Evolutionary conservation across 2,888 invertebrate genomes (phyloP).

Genomic region (Agrilus cyanescens): DNA sequence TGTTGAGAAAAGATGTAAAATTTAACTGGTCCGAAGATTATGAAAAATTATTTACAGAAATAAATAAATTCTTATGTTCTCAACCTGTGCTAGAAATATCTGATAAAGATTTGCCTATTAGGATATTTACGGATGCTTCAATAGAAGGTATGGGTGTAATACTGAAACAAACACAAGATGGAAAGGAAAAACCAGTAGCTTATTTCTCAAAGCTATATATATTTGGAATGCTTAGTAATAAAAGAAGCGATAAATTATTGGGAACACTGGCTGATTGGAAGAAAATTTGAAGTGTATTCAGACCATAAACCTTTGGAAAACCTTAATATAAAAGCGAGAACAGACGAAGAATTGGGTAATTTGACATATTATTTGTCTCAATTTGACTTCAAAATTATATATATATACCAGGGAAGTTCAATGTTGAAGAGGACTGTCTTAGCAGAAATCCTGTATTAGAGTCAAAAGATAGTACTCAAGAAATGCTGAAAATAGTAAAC

Average conservation of each 20-base stretch:
- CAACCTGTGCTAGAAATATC: conserved; percentile 5
- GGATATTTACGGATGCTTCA: conserved; percentile 10
- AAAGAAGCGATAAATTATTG: conserved; percentile 17
- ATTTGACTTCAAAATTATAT: conserved; percentile 15
- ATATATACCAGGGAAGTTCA: conserved; percentile 12
- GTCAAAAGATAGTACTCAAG: conserved; percentile 7
- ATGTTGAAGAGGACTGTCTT: conserved; percentile 14
- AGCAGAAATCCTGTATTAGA: conserved; percentile 11
- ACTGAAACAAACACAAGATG: no score
- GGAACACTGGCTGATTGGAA: conserved; percentile 17
- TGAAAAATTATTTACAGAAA: conserved; percentile 1
- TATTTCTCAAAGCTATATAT: conserved; percentile 18
- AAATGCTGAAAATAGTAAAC: no score
- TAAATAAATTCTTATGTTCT: conserved; percentile 5
- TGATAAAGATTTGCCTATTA: conserved; percentile 1
- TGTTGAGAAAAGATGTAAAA: no score
- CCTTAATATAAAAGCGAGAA: conserved; percentile 15
- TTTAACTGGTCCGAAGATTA: no score
- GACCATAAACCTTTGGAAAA: conserved; percentile 17
- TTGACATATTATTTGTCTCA: conserved; percentile 14
- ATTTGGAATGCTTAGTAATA: conserved; percentile 17
- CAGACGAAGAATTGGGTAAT: no score
- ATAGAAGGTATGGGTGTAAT: no score
- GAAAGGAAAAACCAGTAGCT: no score
- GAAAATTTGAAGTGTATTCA: conserved; percentile 14